Evolutionary conservation across 2,888 invertebrate genomes (phyloP).

Genomic region (Pteria penguin): DNA sequence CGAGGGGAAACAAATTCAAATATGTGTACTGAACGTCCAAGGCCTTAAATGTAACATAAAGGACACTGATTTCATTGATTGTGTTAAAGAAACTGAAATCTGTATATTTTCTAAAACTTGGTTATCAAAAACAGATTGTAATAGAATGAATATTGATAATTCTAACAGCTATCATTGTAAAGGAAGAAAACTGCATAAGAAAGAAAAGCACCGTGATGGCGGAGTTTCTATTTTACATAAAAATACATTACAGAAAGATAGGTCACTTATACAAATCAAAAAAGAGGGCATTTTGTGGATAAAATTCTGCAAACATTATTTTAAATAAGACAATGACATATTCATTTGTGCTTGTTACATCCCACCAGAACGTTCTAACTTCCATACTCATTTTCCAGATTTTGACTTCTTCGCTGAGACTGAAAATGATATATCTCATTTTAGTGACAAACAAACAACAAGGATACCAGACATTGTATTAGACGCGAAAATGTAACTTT

Average conservation of each 20-base stretch:
- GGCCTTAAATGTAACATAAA: not conserved
- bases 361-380: not conserved
- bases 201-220: not conserved
- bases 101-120: not conserved
- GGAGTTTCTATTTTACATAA: not conserved
- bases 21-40: not conserved
- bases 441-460: too few relatives aligned
- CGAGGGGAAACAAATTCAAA: not conserved
- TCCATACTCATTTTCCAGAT: not conserved
- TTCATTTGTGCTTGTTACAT: not conserved
- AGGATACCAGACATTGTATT: too few relatives aligned
- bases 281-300: not conserved
- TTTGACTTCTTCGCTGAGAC: not conserved
- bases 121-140: not conserved
- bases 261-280: not conserved
- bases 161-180: not conserved
- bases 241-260: not conserved
- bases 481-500: too few relatives aligned
- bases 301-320: not conserved
- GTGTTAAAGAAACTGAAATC: not conserved
- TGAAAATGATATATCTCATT: too few relatives aligned
- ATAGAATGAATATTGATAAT: not conserved
- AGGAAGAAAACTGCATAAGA: not conserved
- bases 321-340: not conserved
- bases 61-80: not conserved